Base-by-base conservation (phyloP, 2,113 vertebrate genomes). In the Pagrus major region DNA sequence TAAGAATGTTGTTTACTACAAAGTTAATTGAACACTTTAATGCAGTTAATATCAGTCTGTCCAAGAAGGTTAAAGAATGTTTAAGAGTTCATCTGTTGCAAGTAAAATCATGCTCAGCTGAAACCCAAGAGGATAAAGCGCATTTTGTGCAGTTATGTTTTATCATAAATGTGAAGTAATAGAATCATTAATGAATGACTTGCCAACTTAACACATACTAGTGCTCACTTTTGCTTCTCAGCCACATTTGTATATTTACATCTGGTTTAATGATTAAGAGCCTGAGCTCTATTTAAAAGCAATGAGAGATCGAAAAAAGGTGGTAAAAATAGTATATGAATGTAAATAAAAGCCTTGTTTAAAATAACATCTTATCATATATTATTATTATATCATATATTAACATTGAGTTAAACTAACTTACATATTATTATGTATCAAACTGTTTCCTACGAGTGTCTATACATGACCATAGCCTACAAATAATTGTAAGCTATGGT, bases 1-100 rank as follows among this genome's bases (percentile, higher is more conserved):
- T 23, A 39, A 56, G 9, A 66, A 77, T 60, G 31, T 14, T 68
- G 64, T 77, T 68, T 60, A 77, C 75, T 68, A 77, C 44, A 41
- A 64, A 74, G 59, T 18, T 6, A 31, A 18, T 56, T 21, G 39
- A 49, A n/a, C 0, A 21, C 31, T 27, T 33, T 41, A 41, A 25
- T 16, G 20, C 25, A 65, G 15, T 20, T 20, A 20, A 47, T 21
- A 23, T 69, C 20, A 9, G 9, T 20, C 18, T 16, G 5, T 54
- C 20, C 20, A 47, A 71, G 9, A 39, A 14, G 5, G 25, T 31
- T n/a, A 6, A 31, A 31, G 8, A 25, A 23, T 31, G 33, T 33
- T 39, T 2, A 12, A 21, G 5, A 47, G 5, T 47, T 42, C 11
- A 41, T 55, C 67, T 55, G 35, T 9, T 25, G 9, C 8, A 2